Base-by-base conservation (phyloP, 2,797 vertebrate species). In the Nothura maculosa region DNA sequence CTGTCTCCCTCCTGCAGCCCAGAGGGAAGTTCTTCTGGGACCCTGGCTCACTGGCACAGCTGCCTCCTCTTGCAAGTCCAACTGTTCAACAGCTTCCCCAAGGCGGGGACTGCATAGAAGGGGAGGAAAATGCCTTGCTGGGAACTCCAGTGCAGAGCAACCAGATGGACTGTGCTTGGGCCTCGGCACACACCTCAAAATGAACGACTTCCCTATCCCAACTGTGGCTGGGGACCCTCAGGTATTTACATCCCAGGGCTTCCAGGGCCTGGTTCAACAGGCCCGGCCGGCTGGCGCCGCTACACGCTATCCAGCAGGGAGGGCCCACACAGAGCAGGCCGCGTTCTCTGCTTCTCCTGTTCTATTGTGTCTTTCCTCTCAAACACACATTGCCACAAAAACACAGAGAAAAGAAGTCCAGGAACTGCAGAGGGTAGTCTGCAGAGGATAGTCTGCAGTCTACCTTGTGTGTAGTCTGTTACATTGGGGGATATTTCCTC, bases 21-120 rank as follows among this genome's bases (percentile, higher is more conserved):
- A 81, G 43, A 88, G 20, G 81, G 43, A 72, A 63, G 40, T 32
- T 91, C 93, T 86, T 79, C 83, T 93, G 90, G 88, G 94, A 94
- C 61, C 50, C 5, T 47, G 30, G 19, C 79, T 47, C 55, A 52
- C 88, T 67, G 47, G 47, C 36, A 72, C 92, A 95, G 81, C 92
- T 95, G 93, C 74, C 86, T 85, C 72, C 83, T 63, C 72, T 74
- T 63, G 52, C 88, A 83, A 52, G 36, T 68, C 87, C 87, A 93
- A 89, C 91, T 92, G 89, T 83, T 91, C 82, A 64, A 24, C 82
- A 64, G 63, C 63, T 91, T 91, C 24, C 47, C 67, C 21, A 3
- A 6, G 12, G 42, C 25, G 72, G 63, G 62, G 12, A 45, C 34
- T 90, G 66, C 27, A 62, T 55, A 88, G 75, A 52, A 69, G 66